A percentile compares a stretch with the other conserved stretches of the same genome.
Conservation (phyloP, 2,888 invertebrate species). For the Cosmia trapezina region DNA sequence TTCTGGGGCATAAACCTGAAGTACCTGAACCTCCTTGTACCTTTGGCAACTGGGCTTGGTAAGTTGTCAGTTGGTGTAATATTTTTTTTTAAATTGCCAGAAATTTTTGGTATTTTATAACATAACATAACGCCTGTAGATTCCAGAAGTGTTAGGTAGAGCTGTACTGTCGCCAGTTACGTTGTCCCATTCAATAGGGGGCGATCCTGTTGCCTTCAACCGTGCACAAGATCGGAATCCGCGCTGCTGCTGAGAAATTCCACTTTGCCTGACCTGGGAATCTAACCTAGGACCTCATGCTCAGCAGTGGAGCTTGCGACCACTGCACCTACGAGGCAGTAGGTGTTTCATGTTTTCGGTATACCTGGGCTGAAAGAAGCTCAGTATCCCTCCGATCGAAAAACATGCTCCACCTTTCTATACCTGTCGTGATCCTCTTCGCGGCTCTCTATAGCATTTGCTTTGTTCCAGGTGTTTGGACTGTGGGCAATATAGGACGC, state of each 20-base stretch:
- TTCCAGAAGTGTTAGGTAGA: background rate
- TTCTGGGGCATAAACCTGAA: constrained; percentile 93
- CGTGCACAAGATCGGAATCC: no score
- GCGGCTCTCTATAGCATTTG: background rate
- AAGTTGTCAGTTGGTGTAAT: constrained; percentile 67
- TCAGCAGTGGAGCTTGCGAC: no score
- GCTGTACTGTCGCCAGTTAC: background rate
- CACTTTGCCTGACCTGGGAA: background rate
- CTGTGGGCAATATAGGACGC: constrained; percentile 97
- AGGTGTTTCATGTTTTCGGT: background rate
- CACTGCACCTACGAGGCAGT: background rate
- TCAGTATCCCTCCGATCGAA: background rate
- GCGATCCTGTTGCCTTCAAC: background rate
- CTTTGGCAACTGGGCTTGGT: constrained; percentile 94
- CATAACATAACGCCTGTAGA: background rate
- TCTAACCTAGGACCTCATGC: background rate
- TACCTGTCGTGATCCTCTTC: background rate
- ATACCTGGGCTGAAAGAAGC: background rate
- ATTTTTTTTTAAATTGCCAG: background rate
- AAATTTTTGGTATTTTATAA: background rate
- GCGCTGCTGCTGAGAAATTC: background rate
- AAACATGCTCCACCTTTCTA: background rate
- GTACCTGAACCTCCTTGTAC: constrained; percentile 93
- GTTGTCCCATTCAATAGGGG: background rate
- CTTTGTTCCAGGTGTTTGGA: constrained; percentile 94